phyloP scores from a whole-genome alignment of 2,113 vertebrate species.

The Pungitius pungitius region DNA sequence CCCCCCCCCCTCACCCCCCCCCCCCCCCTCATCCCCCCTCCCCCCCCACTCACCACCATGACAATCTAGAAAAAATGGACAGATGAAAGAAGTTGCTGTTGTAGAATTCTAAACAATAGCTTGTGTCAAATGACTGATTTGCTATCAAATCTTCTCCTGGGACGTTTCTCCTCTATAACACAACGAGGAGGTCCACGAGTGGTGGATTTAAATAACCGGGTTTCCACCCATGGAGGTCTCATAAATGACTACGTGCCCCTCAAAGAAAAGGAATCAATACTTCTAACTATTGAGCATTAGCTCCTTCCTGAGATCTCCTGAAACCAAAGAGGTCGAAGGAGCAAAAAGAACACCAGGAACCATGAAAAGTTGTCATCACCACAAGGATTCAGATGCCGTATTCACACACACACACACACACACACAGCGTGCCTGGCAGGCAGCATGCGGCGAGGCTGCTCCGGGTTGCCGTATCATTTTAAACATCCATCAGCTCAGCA shows the following conservation, averaged over 20 bases:
- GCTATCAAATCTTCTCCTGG: not conserved
- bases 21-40: too few species aligned
- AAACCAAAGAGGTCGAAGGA: not conserved
- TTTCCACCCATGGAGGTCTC: not conserved
- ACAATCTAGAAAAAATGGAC: slow-evolving; percentile 23
- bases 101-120: slow-evolving; percentile 1
- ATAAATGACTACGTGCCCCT: not conserved
- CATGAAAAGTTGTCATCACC: slow-evolving; percentile 1
- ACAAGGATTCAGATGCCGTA: slow-evolving; percentile 16
- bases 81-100: not conserved
- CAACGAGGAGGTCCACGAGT: too few species aligned
- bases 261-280: not conserved
- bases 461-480: slow-evolving; percentile 73
- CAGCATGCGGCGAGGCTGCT: slow-evolving; percentile 59
- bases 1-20: not conserved
- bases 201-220: not conserved
- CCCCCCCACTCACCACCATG: slow-evolving; percentile 39
- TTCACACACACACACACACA: slow-evolving; percentile 32
- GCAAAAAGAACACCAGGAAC: not conserved
- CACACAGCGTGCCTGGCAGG: slow-evolving; percentile 47
- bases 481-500: slow-evolving; percentile 78
- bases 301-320: not conserved
- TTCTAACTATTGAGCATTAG: too few species aligned
- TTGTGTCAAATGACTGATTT: not conserved
- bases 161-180: too few species aligned